Evolutionary conservation across 2,797 vertebrate genomes (phyloP).

Genomic region (Rhynchonycteris naso): DNA sequence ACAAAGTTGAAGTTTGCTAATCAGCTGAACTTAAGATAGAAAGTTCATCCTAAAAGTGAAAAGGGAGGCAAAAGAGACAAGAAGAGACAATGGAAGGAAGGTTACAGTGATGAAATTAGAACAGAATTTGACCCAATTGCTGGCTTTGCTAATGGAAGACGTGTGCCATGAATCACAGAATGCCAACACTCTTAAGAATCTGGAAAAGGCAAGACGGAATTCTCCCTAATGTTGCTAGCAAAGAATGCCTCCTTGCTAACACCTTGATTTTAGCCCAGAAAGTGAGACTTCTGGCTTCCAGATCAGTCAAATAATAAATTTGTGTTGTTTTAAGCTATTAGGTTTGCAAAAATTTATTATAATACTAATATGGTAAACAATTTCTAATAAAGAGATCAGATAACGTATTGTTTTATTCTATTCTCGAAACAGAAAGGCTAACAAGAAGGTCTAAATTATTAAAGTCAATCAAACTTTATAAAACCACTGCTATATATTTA

Average conservation of each 20-base stretch:
- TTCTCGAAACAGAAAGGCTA: neutral
- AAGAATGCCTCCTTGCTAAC: neutral
- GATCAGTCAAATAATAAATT: neutral
- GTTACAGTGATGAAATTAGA: neutral
- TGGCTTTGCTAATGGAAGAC: neutral
- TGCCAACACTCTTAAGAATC: neutral
- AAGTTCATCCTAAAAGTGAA: neutral
- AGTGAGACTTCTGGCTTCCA: neutral
- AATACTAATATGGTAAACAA: neutral
- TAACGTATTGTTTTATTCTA: neutral
- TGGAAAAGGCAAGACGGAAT: neutral
- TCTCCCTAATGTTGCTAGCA: neutral
- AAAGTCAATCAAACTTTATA: neutral
- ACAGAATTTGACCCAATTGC: neutral
- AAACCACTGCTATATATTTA: neutral
- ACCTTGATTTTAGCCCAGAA: neutral
- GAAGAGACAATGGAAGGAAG: neutral
- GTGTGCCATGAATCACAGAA: neutral
- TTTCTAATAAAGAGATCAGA: neutral
- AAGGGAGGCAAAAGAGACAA: neutral
- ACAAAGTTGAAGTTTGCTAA: neutral
- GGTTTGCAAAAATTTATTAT: neutral
- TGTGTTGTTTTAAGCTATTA: neutral
- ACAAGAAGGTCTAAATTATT: neutral
- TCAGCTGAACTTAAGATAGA: neutral